Evolutionary conservation across 2,113 vertebrate species (phyloP), one percentile per base, ranked within the genome.

Genomic region (Passer montanus): DNA sequence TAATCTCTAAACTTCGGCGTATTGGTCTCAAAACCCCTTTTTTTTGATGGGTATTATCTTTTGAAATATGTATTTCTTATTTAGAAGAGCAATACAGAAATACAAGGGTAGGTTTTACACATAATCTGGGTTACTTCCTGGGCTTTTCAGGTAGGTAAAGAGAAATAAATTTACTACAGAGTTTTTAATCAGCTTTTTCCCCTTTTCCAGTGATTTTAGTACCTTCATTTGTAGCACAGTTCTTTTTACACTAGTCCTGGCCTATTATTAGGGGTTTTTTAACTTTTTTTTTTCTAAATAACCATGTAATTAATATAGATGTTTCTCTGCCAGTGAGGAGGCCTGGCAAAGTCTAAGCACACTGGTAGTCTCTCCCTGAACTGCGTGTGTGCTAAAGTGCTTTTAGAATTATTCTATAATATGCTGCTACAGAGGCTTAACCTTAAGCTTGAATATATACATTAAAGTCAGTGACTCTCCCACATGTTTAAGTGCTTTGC

Each of bases 401-500:
- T 77, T 60, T 46, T 49, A 74, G 85, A 62, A 39, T 81, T 69
- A 33, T 44, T 22, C 27, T 39, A 0, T 22, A 18, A 84, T 46
- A 8, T 15, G 33, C 93, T 89, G 58, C 74, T 79, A 15, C 80
- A 84, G 86, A 93, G 89, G 77, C 84, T 94, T 89, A 64, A 78
- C 83, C 80, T 93, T 70, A 43, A 87, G 33, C 83, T 86, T 60
- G 52, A 78, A 52, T 56, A 56, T 63, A 47, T 68, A 15, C 80
- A 75, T 72, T 60, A 10, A 82, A 81, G 56, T 37, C 89, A 53
- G 41, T 19, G 66, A 23, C 19, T 67, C 52, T 63, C 27, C 63
- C 80, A 14, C 46, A 7, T 46, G 73, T 74, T 75, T 59, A 72
- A 81, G 89, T 75, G 80, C 91, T 94, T 89, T 87, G 49, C 41